These are phyloP conservation scores for Nephila pilipes DNA, from an alignment of 1,140 invertebrate genomes.

Conservation along the genomic window DNA sequence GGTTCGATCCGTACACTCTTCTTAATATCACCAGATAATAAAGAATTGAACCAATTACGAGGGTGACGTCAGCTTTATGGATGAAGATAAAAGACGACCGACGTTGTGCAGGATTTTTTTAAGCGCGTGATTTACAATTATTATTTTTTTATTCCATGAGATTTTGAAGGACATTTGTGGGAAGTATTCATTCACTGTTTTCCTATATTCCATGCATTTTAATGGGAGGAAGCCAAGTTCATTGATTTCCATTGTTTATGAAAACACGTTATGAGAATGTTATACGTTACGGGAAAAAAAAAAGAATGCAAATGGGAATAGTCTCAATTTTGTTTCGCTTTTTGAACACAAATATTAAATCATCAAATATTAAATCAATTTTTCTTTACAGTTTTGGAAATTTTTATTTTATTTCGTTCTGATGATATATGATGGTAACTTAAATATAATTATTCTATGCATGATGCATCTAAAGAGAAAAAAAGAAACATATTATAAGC, in stretches of 20 bases:
- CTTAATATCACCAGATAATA: constrained; percentile 29
- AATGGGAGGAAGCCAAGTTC: not conserved
- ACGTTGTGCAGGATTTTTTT: not conserved
- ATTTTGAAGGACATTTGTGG: not conserved
- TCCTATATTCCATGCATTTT: not conserved
- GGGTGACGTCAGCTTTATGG: not conserved
- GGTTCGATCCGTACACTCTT: constrained; percentile 1
- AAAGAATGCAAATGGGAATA: too few relatives aligned
- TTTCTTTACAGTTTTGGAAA: too few relatives aligned
- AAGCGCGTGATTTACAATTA: not conserved
- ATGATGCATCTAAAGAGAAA: too few relatives aligned
- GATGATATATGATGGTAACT: too few relatives aligned
- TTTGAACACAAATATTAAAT: too few relatives aligned
- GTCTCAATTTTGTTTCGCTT: too few relatives aligned
- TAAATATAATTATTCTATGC: too few relatives aligned
- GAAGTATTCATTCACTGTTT: not conserved
- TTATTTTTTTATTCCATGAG: not conserved
- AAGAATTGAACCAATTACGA: not conserved
- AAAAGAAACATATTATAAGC: too few relatives aligned
- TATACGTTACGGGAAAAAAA: too few relatives aligned
- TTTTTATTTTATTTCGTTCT: too few relatives aligned
- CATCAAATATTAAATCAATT: too few relatives aligned
- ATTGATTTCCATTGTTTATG: not conserved
- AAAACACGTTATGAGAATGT: not conserved
- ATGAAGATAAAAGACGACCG: constrained; percentile 9